Evolutionary conservation across 2,113 vertebrate species (phyloP), one percentile per base, ranked within the genome.

Genomic region (Pardalotus punctatus): DNA sequence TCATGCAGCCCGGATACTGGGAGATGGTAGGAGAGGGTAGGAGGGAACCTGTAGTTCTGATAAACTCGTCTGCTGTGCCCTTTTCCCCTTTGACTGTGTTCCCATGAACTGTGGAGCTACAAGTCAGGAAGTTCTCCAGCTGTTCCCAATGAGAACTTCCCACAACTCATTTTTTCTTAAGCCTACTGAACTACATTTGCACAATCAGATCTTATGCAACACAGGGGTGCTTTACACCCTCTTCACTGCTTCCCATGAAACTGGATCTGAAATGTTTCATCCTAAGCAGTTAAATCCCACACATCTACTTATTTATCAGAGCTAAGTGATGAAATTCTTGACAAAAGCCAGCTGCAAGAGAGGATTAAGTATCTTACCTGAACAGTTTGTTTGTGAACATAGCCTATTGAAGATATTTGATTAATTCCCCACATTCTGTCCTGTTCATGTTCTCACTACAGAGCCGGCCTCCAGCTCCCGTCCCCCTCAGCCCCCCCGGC

Each of bases 401-500:
- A 42, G 45, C 17, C 27, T 42, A 8, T 48, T 78, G 24, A 21
- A 69, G 67, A 3, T 5, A 7, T 0, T 28, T 35, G 28, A n/a
- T 28, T 3, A 33, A 50, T 42, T 81, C 12, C 43, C 95, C 38
- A 11, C 3, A 0, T 53, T 47, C 11, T 71, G 42, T 84, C 64
- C 57, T n/a, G 27, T 33, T 43, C 51, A 36, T 9, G 17, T 72
- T 93, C 27, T 95, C 24, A 0, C 79, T 95, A 29, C 89, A 98
- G 98, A 98, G 87, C 88, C 96, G 0, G 69, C 98, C 81, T 96
- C 96, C 22, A 81, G 88, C 64, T 94, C 97, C 67, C 97, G 94
- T 3, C 72, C 97, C 31, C 36, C 97, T 20, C 97, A 96, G 89
- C 95, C 92, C 0, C 82, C 88, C 11, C 92, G 96, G 72, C 95